Conservation (phyloP, 2,113 vertebrate genomes). For the Gobiocypris rarus region DNA sequence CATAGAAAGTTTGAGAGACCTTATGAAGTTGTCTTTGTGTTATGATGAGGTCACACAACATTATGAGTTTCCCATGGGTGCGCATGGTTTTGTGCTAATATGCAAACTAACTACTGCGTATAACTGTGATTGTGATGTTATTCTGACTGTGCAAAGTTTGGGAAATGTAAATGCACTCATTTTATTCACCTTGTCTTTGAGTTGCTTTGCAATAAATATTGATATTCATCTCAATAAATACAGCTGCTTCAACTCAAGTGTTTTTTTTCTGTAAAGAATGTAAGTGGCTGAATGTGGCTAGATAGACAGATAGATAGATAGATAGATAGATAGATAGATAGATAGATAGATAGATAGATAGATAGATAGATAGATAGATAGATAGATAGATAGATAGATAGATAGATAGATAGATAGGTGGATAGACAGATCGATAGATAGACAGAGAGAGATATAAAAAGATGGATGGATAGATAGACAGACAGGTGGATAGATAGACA, state of each 20-base stretch:
- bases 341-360: no score
- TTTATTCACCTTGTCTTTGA: conserved; percentile 52
- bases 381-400: background rate
- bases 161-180: conserved; percentile 49
- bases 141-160: conserved; percentile 44
- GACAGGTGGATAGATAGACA: no score
- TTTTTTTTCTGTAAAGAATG: background rate
- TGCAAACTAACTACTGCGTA: conserved; percentile 30
- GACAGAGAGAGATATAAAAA: no score
- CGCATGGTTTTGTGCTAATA: conserved; percentile 43
- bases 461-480: no score
- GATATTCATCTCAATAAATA: conserved; percentile 66
- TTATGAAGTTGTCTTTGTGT: conserved; percentile 48
- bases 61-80: conserved; percentile 41
- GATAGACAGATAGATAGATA: background rate
- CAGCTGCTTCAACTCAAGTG: conserved; percentile 31
- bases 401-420: background rate
- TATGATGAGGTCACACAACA: conserved; percentile 36
- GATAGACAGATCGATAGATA: background rate
- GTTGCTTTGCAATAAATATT: conserved; percentile 57
- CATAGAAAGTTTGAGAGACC: conserved; percentile 39
- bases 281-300: background rate
- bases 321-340: background rate
- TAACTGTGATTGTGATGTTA: conserved; percentile 43
- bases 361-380: no score